Conservation (phyloP, 2,113 vertebrate genomes). For the Oncorhynchus nerka region DNA sequence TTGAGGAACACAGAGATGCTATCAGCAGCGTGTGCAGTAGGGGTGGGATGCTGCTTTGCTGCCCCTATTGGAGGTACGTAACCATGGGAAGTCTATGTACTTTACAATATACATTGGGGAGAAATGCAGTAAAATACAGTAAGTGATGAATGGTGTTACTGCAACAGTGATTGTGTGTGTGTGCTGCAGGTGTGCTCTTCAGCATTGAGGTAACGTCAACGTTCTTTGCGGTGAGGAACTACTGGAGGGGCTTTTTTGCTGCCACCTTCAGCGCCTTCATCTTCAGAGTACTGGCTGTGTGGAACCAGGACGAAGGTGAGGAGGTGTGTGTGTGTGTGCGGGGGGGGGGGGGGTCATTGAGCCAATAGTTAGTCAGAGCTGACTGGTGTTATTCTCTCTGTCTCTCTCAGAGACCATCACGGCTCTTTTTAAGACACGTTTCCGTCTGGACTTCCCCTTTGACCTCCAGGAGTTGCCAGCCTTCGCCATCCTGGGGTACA, state of each 20-base stretch:
- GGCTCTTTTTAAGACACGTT: slow-evolving; percentile 96
- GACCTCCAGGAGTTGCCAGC: slow-evolving; percentile 97
- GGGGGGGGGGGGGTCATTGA: neutral
- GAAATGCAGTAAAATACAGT: too few species aligned
- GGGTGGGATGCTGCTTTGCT: slow-evolving; percentile 96
- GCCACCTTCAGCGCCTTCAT: slow-evolving; percentile 98
- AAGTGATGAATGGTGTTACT: too few species aligned
- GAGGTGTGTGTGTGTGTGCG: slow-evolving; percentile 64
- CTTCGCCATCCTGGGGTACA: slow-evolving; percentile 95
- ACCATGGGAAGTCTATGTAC: too few species aligned
- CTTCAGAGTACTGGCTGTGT: slow-evolving; percentile 94
- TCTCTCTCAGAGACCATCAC: slow-evolving; percentile 91
- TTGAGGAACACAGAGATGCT: slow-evolving; percentile 97
- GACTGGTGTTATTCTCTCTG: slow-evolving; percentile 40
- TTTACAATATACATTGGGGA: too few species aligned
- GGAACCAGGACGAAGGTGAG: slow-evolving; percentile 96
- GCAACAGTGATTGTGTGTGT: neutral
- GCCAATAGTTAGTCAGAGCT: slow-evolving; percentile 46
- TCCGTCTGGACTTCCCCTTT: slow-evolving; percentile 96
- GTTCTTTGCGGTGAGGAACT: slow-evolving; percentile 96
- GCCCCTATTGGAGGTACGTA: slow-evolving; percentile 93
- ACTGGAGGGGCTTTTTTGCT: slow-evolving; percentile 97
- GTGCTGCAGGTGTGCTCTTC: slow-evolving; percentile 87
- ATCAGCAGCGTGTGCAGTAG: slow-evolving; percentile 93
- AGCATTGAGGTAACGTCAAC: slow-evolving; percentile 98